Conservation (phyloP, 2,113 vertebrate genomes). For the Microtus oregoni region DNA sequence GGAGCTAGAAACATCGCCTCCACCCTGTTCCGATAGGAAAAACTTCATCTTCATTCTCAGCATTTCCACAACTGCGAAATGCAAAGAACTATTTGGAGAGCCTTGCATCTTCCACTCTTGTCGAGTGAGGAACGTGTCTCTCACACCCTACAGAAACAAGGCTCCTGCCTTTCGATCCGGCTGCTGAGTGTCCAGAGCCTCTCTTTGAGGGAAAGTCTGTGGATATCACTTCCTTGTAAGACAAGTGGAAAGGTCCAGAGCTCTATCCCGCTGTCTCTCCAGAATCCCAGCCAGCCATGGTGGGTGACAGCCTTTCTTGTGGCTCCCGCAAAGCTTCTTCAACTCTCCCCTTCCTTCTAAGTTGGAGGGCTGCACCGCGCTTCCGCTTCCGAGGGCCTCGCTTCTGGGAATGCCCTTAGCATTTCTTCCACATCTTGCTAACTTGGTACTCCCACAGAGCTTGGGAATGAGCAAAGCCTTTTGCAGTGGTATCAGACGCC, state of each 20-base stretch:
- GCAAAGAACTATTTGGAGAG: background rate
- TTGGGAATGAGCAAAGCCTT: background rate
- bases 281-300: background rate
- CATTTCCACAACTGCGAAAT: background rate
- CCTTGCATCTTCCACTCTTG: background rate
- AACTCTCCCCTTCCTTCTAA: background rate
- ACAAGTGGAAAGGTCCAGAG: background rate
- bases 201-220: background rate
- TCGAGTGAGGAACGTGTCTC: background rate
- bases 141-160: background rate
- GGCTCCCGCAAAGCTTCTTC: background rate
- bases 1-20: background rate
- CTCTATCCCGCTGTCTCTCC: background rate
- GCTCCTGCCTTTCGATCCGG: background rate
- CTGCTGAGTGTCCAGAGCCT: background rate
- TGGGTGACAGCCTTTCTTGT: background rate
- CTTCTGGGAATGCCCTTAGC: background rate
- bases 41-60: background rate
- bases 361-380: fast-evolving
- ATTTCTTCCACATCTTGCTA: too few species aligned
- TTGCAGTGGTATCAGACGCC: background rate
- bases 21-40: fast-evolving
- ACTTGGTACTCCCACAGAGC: background rate
- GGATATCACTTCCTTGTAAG: background rate
- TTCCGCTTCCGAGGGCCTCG: too few species aligned